phyloP scores from a whole-genome alignment of 2,113 vertebrate genomes.

The Hypocryptadius cinnamomeus region DNA sequence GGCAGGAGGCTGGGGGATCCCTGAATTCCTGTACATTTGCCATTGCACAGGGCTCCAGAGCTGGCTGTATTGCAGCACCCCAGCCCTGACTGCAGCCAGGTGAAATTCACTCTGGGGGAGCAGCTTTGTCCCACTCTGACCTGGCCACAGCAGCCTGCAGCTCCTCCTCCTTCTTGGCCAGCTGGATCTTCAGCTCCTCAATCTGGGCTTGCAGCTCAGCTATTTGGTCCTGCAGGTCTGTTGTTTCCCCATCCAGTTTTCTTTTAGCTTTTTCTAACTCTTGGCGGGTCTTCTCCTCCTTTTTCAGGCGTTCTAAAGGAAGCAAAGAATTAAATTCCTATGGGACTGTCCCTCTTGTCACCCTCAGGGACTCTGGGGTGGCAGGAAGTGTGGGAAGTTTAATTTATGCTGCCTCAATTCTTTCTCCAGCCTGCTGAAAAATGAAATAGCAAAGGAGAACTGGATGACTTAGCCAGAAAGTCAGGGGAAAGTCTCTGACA shows the following conservation, averaged over 20 bases:
- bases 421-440: background rate
- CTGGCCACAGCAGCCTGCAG: conserved; percentile 87
- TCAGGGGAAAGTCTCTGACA: background rate
- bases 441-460: background rate
- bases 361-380: background rate
- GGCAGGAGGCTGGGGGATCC: background rate
- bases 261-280: conserved; percentile 96
- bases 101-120: background rate
- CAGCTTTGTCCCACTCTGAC: conserved; percentile 56
- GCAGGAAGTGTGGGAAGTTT: background rate
- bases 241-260: conserved; percentile 92
- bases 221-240: conserved; percentile 96
- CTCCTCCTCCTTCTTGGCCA: conserved; percentile 96
- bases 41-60: background rate
- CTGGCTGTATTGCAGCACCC: background rate
- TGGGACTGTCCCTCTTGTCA: background rate
- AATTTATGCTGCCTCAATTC: background rate
- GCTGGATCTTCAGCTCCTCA: conserved; percentile 90
- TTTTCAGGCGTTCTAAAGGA: conserved; percentile 88
- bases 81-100: background rate
- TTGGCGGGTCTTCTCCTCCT: conserved; percentile 95
- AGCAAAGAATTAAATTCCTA: background rate
- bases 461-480: background rate
- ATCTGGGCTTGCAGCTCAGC: conserved; percentile 93
- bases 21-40: background rate